phyloP scores from a whole-genome alignment of 2,113 vertebrate genomes.

The Psammodynastes pulverulentus region DNA sequence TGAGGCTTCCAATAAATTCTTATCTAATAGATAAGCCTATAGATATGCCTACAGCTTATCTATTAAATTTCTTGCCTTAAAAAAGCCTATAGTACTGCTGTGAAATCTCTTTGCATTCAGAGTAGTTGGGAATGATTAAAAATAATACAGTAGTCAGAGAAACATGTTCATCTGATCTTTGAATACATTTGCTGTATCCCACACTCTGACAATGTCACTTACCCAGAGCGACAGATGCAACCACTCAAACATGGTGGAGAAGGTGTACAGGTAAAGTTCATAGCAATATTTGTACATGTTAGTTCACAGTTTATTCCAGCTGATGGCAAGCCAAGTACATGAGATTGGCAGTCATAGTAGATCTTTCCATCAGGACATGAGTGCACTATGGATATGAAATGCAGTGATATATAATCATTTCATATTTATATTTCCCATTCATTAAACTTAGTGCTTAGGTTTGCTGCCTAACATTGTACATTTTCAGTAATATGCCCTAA shows the following conservation, averaged over 20 bases:
- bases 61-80: neutral
- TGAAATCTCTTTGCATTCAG: neutral
- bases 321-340: conserved; percentile 76
- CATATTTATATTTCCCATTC: neutral
- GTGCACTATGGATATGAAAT: conserved; percentile 69
- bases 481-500: neutral
- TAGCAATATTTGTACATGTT: conserved; percentile 92
- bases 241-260: conserved; percentile 90
- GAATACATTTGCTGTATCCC: neutral
- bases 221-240: conserved; percentile 91
- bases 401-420: conserved; percentile 26
- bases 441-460: neutral
- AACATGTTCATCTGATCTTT: neutral
- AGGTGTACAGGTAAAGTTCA: conserved; percentile 95
- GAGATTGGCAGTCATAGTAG: conserved; percentile 90
- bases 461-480: neutral
- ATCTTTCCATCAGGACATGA: conserved; percentile 88
- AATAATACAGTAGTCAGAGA: neutral
- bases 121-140: neutral
- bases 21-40: neutral
- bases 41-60: neutral
- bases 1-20: neutral
- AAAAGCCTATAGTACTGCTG: neutral
- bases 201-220: conserved; percentile 50
- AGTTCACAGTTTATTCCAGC: conserved; percentile 85